These are phyloP conservation scores for Drosophila diplacantha DNA, from an alignment of 2,888 invertebrate genomes.

Conservation along the genomic window DNA sequence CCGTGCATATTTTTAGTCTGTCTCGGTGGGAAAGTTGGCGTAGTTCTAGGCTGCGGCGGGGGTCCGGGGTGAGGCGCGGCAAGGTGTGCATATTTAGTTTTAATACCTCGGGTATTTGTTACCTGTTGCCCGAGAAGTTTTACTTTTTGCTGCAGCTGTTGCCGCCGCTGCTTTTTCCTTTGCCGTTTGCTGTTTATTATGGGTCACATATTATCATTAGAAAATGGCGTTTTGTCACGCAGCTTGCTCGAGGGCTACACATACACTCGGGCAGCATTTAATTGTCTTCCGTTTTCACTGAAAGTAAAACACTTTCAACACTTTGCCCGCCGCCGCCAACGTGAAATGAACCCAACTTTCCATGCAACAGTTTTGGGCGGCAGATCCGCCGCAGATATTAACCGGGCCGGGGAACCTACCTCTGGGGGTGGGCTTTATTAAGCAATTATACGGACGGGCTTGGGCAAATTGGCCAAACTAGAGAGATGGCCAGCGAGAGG, in stretches of 20 bases:
- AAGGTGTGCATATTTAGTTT: slow-evolving; percentile 68
- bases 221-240: slow-evolving; percentile 76
- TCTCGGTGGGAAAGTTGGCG: slow-evolving; percentile 22
- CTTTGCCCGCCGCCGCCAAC: slow-evolving; percentile 27
- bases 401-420: slow-evolving; percentile 1
- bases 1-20: slow-evolving; percentile 73
- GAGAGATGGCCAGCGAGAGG: slow-evolving; percentile 20
- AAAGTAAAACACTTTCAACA: slow-evolving; percentile 46
- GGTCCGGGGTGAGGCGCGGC: neutral
- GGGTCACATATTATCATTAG: slow-evolving; percentile 74
- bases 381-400: slow-evolving; percentile 24
- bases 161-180: slow-evolving; percentile 28
- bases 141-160: slow-evolving; percentile 59
- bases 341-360: slow-evolving; percentile 29
- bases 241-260: slow-evolving; percentile 48
- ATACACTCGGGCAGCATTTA: slow-evolving; percentile 21
- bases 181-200: slow-evolving; percentile 59
- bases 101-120: slow-evolving; percentile 72
- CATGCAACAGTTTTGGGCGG: slow-evolving; percentile 46
- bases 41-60: neutral
- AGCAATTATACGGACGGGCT: slow-evolving; percentile 56
- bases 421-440: slow-evolving; percentile 59
- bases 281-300: slow-evolving; percentile 41
- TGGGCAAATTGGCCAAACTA: slow-evolving; percentile 58
- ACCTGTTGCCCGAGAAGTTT: slow-evolving; percentile 67